Base-by-base conservation (phyloP, 2,888 invertebrate species). In the Cheilosia pagana region DNA sequence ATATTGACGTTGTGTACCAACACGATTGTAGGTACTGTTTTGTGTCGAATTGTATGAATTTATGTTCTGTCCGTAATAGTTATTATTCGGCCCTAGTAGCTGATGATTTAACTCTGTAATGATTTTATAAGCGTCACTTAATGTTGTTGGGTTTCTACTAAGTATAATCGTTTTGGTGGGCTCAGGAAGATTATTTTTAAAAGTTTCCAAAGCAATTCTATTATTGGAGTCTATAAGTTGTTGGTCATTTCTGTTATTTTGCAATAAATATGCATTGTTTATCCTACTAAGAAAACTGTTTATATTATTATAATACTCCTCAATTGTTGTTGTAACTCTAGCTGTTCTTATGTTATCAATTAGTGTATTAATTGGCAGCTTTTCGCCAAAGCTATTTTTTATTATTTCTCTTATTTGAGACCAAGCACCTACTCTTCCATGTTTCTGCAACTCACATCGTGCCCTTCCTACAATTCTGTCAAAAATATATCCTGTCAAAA, bases 131-230 rank as follows among this genome's bases (percentile, higher is more conserved):
- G 60, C 53, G 4, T 68, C 28, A 55, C 41, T 55, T 28, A 43
- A 10, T 12, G n/a, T 53, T 31, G 6, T 21, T 43, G 68, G 39
- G 7, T 28, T 10, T 45, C 31, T 28, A 35, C 31, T 48, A 14
- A 68, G 39, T 14, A 55, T 45, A 25, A 55, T 43, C 43, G 45
- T 45, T 55, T 68, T 57, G 14, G 41, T 41, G 19, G 35, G 53
- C 55, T 55, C 31, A 16, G 60, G n/a, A n/a, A n/a, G n/a, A n/a
- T n/a, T n/a, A n/a, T n/a, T n/a, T n/a, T n/a, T n/a, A n/a, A n/a
- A n/a, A 45, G 45, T 16, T n/a, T 67, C 53, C 35, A 67, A 41
- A 16, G 68, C 28, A 12, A 57, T 55, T 28, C 68, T 43, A 21
- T 68, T 68, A 21, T 68, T 68, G 0, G 55, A 68, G 10, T 28